These are phyloP conservation scores for Campylomormyrus numenius DNA, from an alignment of 2,113 vertebrate species.

Conservation along the genomic window DNA sequence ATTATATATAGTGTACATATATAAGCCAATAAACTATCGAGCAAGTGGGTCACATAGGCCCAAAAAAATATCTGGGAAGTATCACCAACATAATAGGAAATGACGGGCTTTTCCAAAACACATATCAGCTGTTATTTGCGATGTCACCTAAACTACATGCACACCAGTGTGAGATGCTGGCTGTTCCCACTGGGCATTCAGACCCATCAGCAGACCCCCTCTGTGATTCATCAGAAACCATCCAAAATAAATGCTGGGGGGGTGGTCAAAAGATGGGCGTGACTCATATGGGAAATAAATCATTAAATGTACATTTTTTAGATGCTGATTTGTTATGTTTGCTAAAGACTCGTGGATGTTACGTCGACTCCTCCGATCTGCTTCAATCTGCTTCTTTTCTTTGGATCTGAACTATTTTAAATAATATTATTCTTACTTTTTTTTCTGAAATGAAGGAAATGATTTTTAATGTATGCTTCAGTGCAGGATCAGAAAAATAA, in stretches of 20 bases:
- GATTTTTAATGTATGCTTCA: background rate
- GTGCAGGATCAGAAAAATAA: background rate
- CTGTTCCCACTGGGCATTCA: conserved; percentile 27
- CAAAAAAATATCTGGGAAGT: background rate
- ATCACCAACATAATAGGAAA: background rate
- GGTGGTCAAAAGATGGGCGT: conserved; percentile 56
- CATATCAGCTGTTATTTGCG: background rate
- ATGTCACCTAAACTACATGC: background rate
- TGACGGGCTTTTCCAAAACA: background rate
- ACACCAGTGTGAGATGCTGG: conserved; percentile 16
- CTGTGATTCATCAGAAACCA: conserved; percentile 45
- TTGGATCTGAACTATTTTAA: conserved; percentile 4
- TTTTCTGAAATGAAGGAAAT: background rate
- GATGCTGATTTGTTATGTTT: background rate
- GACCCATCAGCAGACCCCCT: conserved; percentile 39
- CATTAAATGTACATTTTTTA: conserved; percentile 5
- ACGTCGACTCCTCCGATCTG: background rate
- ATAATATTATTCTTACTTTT: background rate
- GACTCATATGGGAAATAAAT: background rate
- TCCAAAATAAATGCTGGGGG: conserved; percentile 42
- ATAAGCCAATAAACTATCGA: background rate
- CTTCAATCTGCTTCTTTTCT: background rate
- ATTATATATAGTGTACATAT: background rate
- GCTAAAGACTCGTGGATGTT: background rate
- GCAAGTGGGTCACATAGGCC: background rate